A percentile compares a stretch with the other conserved stretches of the same genome.
These are phyloP conservation scores for Chionis minor DNA, from an alignment of 2,113 vertebrate species.

Conservation along the genomic window DNA sequence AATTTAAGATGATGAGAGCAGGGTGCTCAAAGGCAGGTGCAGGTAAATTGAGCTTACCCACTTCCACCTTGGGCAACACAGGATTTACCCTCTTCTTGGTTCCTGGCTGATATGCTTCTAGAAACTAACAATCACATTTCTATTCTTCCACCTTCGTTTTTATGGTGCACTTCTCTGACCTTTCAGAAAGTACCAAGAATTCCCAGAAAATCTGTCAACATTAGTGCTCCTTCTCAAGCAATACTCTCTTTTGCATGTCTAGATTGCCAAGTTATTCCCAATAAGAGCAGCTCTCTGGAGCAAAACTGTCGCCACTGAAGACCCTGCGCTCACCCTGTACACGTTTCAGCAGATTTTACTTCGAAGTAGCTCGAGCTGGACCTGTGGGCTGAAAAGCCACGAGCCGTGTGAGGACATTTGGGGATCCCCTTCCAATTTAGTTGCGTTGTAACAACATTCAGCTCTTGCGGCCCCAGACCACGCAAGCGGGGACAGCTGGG, in stretches of 20 bases:
- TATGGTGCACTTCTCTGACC: neutral
- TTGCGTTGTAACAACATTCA: neutral
- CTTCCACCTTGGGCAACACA: neutral
- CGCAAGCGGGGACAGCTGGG: rapidly evolving
- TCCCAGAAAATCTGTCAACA: neutral
- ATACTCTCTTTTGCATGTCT: neutral
- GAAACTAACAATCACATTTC: neutral
- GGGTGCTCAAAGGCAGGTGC: neutral
- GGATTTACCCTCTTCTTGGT: neutral
- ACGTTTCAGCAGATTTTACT: neutral
- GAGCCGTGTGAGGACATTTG: neutral
- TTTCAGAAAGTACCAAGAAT: neutral
- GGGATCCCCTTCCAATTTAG: neutral
- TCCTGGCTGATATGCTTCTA: neutral
- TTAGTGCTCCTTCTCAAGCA: neutral
- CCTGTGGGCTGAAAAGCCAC: neutral
- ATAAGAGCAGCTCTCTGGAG: neutral
- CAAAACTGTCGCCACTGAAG: neutral
- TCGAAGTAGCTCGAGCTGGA: neutral
- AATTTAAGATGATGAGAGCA: neutral
- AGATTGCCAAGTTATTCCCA: neutral
- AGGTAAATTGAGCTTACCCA: neutral
- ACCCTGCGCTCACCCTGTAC: neutral
- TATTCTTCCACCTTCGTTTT: neutral
- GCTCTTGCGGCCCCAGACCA: neutral